Evolutionary conservation across 2,113 vertebrate species (phyloP).

Genomic region (Dicentrarchus labrax): DNA sequence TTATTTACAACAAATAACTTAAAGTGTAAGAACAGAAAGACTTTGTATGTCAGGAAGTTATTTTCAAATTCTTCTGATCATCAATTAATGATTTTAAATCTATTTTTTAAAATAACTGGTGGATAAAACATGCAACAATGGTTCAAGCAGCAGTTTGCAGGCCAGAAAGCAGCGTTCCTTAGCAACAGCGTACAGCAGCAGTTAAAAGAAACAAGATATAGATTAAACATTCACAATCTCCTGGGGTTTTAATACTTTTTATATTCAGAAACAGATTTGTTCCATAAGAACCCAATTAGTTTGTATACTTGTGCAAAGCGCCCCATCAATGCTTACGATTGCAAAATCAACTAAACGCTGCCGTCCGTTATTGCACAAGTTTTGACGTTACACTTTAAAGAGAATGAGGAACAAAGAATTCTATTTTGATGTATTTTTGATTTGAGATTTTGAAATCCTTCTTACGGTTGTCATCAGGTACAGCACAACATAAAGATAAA

Average conservation of each 20-base stretch:
- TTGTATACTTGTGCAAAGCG: background rate
- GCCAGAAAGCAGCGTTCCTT: background rate
- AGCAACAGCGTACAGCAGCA: slow-evolving; percentile 5
- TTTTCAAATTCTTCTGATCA: background rate
- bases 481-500: slow-evolving; percentile 14
- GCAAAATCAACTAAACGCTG: slow-evolving; percentile 28
- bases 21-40: background rate
- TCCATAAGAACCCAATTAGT: background rate
- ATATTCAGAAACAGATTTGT: background rate
- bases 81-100: background rate
- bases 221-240: background rate
- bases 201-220: background rate
- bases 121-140: background rate
- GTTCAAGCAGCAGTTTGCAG: background rate
- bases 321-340: background rate
- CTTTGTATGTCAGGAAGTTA: background rate
- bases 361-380: slow-evolving; percentile 32
- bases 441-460: slow-evolving; percentile 34
- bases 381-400: slow-evolving; percentile 14
- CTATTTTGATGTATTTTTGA: slow-evolving; percentile 37
- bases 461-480: background rate
- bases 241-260: background rate
- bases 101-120: background rate
- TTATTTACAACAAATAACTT: background rate
- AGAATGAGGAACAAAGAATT: background rate